Evolutionary conservation across 2,113 vertebrate genomes (phyloP), one percentile per base, ranked within the genome.

Genomic region (Sylvilagus bachmani): DNA sequence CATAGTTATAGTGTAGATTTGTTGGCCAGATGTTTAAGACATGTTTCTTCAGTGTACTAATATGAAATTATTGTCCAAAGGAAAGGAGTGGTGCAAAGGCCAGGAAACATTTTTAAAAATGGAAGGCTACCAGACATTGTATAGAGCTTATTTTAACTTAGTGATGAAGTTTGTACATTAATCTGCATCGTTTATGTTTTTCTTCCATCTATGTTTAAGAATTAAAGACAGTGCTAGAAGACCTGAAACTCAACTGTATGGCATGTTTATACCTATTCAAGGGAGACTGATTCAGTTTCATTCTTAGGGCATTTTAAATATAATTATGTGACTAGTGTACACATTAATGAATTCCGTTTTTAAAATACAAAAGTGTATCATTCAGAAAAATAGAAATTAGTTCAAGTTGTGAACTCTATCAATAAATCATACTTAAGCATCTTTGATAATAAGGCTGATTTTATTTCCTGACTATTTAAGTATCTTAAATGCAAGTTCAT

Each of bases 401-500:
- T 82, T 9, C 22, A 58, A 73, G 0, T 81, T 93, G 80, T 0
- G 4, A 71, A 51, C 6, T 87, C 29, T 85, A 44, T 73, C 44
- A 44, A 31, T 89, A 81, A 21, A 29, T 86, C 74, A 1, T 49
- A 49, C 49, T 90, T 90, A 80, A 90, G 29, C 16, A 93, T 62
- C 29, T 96, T 94, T 51, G 14, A 2, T 87, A 92, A 74, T 13
- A 87, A 91, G 90, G 73, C 38, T 74, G 13, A 71, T 90, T 88
- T 90, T 79, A 49, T 81, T 90, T 81, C 33, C 61, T 58, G 27
- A 86, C 31, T 86, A 93, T 81, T 6, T 79, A 49, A 55, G 16
- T 89, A 71, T 83, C 1, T 91, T 86, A 89, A 94, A 49, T 91
- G 86, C 12, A 93, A 16, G 12, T 75, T 93, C 27, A 95, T 6